Base-by-base conservation (phyloP, 2,888 invertebrate species). In the Tridacna crocea region DNA sequence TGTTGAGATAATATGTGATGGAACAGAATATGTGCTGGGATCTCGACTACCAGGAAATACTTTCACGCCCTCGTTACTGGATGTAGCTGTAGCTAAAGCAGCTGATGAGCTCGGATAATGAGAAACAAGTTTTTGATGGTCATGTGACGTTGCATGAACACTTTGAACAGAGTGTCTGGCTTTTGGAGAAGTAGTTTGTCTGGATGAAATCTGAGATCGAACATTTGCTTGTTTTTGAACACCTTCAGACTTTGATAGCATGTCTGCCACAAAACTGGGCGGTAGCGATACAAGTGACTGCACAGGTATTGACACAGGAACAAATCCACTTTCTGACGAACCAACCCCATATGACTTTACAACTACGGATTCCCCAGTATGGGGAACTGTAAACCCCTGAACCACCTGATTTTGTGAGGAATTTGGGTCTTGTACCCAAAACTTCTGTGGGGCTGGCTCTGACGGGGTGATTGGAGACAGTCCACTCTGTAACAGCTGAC, bases 391-490 rank as follows among this genome's bases (percentile, higher is more conserved):
- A 22, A 46, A 47, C 15, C 51, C 48, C 51, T 55, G 70, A 47
- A 11, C 15, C 10, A 27, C 51, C 24, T 36, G 76, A 10, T n/a
- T 19, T 46, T 27, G 46, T n/a, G 47, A 19, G 11, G 15, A 12
- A 26, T 13, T 24, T 24, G 70, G 72, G 47, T 75, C 66, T 27
- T 51, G 48, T 10, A 24, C 19, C 82, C 84, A 84, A 27, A 78
- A 70, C 48, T 63, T 82, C 17, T 72, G 70, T 4, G 66, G 76
- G n/a, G 51, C 48, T 2, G 78, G 79, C 15, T 87, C 87, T n/a
- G 81, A 72, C 17, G 87, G 87, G 24, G 87, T 87, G 27, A 87
- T 87, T 8, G 87, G 87, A n/a, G 87, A 87, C 46, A 87, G 58
- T 0, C 84, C 84, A n/a, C 82, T 63, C 55, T 87, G 86, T 19